These are phyloP conservation scores for Brachymystax lenok DNA, from an alignment of 2,797 vertebrate species.

Conservation along the genomic window DNA sequence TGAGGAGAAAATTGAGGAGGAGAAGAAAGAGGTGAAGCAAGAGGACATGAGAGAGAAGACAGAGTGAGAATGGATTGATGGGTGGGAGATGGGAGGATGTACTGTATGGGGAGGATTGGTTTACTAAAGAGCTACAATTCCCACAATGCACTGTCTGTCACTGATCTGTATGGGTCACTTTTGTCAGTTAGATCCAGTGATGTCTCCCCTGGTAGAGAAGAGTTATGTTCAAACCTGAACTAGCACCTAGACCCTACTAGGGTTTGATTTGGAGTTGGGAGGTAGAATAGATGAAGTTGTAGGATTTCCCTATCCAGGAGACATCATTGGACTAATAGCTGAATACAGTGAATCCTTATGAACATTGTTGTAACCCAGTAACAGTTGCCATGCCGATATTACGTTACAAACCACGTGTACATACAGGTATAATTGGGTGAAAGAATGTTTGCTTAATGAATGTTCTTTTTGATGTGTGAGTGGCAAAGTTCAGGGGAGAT, in stretches of 20 bases:
- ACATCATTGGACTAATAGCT: neutral
- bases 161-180: constrained; percentile 19
- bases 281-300: constrained; percentile 1
- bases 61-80: constrained; percentile 42
- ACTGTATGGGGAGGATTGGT: neutral
- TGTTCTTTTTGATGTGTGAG: constrained; percentile 49
- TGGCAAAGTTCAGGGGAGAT: constrained; percentile 1
- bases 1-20: constrained; percentile 45
- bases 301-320: constrained; percentile 10
- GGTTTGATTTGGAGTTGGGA: neutral
- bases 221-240: neutral
- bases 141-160: constrained; percentile 18
- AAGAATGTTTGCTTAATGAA: constrained; percentile 39
- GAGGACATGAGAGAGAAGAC: constrained; percentile 53
- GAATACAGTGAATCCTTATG: constrained; percentile 2
- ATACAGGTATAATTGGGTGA: constrained; percentile 20
- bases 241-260: neutral
- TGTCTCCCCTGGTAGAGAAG: constrained; percentile 5
- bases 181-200: constrained; percentile 12
- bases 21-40: constrained; percentile 41
- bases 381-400: constrained; percentile 21
- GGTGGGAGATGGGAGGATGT: constrained; percentile 10
- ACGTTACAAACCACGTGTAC: constrained; percentile 16
- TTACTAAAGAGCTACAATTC: constrained; percentile 37
- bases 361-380: neutral